Evolutionary conservation across 2,797 vertebrate species (phyloP).

Genomic region (Lepus townsendii): DNA sequence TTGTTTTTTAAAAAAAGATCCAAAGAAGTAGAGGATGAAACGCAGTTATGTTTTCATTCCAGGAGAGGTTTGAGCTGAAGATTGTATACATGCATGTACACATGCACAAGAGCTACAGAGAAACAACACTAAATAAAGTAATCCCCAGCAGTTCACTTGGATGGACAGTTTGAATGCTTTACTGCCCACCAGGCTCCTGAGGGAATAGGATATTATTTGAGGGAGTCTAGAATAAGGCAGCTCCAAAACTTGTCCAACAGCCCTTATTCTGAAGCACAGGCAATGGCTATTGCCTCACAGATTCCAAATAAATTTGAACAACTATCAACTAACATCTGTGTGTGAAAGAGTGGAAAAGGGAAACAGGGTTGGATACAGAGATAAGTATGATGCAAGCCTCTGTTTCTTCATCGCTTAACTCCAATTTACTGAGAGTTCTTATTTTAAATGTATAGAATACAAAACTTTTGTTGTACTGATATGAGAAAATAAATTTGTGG

Average conservation of each 20-base stretch:
- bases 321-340: not conserved
- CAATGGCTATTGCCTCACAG: not conserved
- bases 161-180: not conserved
- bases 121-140: not conserved
- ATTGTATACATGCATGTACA: not conserved
- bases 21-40: conserved; percentile 17
- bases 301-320: conserved; percentile 11
- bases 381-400: not conserved
- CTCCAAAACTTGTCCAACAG: not conserved
- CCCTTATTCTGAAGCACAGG: not conserved
- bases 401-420: not conserved
- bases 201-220: not conserved
- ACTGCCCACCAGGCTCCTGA: not conserved
- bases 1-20: too few relatives aligned
- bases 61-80: not conserved
- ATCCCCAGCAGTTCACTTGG: not conserved
- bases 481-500: not conserved
- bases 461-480: not conserved
- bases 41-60: not conserved
- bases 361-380: not conserved
- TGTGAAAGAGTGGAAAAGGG: not conserved
- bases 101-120: not conserved
- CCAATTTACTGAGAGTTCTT: not conserved
- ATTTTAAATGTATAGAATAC: not conserved
- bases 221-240: not conserved